A percentile compares a stretch with the other conserved stretches of the same genome.
Evolutionary conservation across 2,113 vertebrate genomes (phyloP).

Genomic region (Irena cyanogastra): DNA sequence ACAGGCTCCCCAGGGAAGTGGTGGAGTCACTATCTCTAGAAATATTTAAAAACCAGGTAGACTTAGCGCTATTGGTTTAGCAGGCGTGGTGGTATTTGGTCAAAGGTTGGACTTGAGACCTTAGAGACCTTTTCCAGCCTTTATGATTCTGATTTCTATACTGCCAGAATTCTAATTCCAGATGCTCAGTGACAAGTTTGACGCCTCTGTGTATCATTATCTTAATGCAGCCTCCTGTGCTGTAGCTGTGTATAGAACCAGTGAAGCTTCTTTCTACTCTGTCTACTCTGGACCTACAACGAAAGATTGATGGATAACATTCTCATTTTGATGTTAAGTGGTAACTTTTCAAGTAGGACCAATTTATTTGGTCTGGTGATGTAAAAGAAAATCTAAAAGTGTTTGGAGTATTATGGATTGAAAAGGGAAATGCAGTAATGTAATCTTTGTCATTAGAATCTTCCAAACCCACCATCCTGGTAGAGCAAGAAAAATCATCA

Average conservation of each 20-base stretch:
- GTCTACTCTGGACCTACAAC: neutral
- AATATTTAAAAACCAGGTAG: neutral
- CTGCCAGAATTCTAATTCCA: neutral
- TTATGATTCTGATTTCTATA: neutral
- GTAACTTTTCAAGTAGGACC: neutral
- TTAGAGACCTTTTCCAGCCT: neutral
- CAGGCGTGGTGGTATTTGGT: neutral
- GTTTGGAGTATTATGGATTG: neutral
- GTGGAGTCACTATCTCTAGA: neutral
- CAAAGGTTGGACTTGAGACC: neutral
- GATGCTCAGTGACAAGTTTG: neutral
- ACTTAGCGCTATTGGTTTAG: neutral
- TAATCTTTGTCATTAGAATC: neutral
- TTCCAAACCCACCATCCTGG: neutral
- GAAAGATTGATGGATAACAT: neutral
- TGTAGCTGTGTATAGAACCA: neutral
- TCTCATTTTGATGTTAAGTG: neutral
- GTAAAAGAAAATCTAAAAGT: neutral
- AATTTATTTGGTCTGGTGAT: neutral
- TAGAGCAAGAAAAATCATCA: neutral
- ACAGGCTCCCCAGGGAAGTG: neutral
- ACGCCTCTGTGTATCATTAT: neutral
- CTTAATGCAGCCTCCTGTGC: neutral
- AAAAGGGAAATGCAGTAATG: neutral
- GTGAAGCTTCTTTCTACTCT: neutral